Evolutionary conservation across 2,797 vertebrate species (phyloP).

Genomic region (Squalus acanthias): DNA sequence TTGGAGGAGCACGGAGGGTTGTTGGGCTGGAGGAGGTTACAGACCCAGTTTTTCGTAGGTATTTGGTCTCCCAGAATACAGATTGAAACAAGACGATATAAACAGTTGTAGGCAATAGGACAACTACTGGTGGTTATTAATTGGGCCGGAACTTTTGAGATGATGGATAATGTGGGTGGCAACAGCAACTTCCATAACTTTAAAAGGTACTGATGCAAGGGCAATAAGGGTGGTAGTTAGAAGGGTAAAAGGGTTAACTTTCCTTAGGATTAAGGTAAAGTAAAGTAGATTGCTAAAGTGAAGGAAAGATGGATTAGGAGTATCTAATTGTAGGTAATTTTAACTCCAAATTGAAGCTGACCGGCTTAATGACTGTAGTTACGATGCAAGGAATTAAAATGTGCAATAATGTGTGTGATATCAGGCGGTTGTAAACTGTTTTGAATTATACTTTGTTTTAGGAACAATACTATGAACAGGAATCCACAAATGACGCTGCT

Average conservation of each 20-base stretch:
- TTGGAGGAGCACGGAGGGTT: too few species aligned
- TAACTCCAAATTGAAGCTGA: background rate
- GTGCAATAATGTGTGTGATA: background rate
- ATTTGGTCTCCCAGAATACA: background rate
- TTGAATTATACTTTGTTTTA: background rate
- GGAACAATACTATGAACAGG: background rate
- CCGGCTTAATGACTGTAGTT: background rate
- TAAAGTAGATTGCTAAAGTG: background rate
- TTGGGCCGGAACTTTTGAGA: background rate
- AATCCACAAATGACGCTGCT: background rate
- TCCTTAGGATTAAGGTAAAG: background rate
- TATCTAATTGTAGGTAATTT: background rate
- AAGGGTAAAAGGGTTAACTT: background rate
- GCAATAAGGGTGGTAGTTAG: background rate
- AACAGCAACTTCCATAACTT: background rate
- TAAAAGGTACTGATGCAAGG: background rate
- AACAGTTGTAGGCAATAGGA: background rate
- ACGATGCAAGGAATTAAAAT: background rate
- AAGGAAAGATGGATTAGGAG: background rate
- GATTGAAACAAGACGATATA: background rate
- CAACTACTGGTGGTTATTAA: background rate
- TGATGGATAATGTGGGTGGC: background rate
- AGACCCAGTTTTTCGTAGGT: background rate
- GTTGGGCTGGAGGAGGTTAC: background rate
- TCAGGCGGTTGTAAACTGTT: background rate